phyloP scores from a whole-genome alignment of 2,888 invertebrate species.

The Dendrolimus pini region DNA sequence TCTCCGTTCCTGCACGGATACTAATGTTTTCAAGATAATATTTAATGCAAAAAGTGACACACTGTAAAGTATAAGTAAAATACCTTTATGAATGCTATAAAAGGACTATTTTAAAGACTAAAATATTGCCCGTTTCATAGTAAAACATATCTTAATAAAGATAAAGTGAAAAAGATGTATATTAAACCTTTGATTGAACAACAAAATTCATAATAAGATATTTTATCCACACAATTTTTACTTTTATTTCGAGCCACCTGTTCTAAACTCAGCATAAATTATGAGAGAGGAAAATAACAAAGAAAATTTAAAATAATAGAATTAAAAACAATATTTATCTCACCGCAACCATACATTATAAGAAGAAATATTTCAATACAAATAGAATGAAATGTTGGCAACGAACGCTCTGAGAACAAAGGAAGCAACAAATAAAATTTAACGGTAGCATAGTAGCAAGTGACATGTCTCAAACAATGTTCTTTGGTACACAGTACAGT shows the following conservation, averaged over 20 bases:
- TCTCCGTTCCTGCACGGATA: too few species aligned
- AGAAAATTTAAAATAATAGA: conserved; percentile 21
- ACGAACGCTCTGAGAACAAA: not conserved
- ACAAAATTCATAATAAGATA: not conserved
- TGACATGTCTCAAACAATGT: not conserved
- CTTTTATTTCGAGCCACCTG: not conserved
- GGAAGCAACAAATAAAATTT: not conserved
- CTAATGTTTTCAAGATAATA: too few species aligned
- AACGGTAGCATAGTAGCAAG: not conserved
- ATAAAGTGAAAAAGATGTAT: too few species aligned
- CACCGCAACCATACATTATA: conserved; percentile 30
- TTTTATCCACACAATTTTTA: not conserved
- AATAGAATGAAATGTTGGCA: conserved; percentile 51
- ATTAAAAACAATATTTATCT: conserved; percentile 32
- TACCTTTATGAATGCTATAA: too few species aligned
- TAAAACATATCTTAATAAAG: too few species aligned
- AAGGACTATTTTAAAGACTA: too few species aligned
- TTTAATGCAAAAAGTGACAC: too few species aligned
- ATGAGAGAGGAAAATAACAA: not conserved
- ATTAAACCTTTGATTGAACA: not conserved
- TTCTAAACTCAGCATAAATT: not conserved
- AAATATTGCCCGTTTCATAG: too few species aligned
- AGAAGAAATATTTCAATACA: conserved; percentile 32
- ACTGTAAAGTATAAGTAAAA: too few species aligned
- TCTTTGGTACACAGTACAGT: not conserved